Percentiles rank a stretch among this genome's conserved stretches.
These are phyloP conservation scores for Embiotoca jacksoni DNA, from an alignment of 2,113 vertebrate species.

Conservation along the genomic window DNA sequence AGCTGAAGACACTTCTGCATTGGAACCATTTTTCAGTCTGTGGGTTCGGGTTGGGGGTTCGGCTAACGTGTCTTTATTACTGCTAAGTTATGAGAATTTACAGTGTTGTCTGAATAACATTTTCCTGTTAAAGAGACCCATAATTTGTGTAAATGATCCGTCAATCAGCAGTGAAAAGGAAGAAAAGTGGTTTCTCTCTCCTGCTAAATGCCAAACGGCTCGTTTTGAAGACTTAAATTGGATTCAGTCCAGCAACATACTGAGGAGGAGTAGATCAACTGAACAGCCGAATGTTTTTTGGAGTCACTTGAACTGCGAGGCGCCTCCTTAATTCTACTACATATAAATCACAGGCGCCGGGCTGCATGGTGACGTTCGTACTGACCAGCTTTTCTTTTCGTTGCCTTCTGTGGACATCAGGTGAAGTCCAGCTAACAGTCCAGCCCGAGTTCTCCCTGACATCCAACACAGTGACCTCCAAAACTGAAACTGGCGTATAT, in stretches of 20 bases:
- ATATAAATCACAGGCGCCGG: constrained; percentile 11
- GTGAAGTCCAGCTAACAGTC: too few species aligned
- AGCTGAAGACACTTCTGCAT: too few species aligned
- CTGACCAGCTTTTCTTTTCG: too few species aligned
- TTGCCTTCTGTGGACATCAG: too few species aligned
- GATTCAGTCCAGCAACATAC: background rate
- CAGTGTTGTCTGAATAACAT: constrained; percentile 8
- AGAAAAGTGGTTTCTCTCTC: background rate
- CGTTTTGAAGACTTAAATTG: constrained; percentile 5
- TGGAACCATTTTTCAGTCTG: too few species aligned
- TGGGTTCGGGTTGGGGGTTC: too few species aligned
- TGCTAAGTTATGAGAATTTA: background rate
- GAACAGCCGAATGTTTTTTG: constrained; percentile 15
- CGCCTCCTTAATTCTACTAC: background rate
- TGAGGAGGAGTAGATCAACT: constrained; percentile 8
- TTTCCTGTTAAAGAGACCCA: background rate
- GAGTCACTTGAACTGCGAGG: constrained; percentile 24
- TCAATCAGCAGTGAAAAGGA: background rate
- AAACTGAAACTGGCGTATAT: too few species aligned
- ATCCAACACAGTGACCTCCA: too few species aligned
- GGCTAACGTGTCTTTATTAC: too few species aligned
- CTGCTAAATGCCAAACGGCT: constrained; percentile 10
- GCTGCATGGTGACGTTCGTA: too few species aligned
- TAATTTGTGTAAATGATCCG: constrained; percentile 10
- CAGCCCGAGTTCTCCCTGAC: too few species aligned